phyloP scores from a whole-genome alignment of 1,140 invertebrate genomes.

The Solenopsis fugax region DNA sequence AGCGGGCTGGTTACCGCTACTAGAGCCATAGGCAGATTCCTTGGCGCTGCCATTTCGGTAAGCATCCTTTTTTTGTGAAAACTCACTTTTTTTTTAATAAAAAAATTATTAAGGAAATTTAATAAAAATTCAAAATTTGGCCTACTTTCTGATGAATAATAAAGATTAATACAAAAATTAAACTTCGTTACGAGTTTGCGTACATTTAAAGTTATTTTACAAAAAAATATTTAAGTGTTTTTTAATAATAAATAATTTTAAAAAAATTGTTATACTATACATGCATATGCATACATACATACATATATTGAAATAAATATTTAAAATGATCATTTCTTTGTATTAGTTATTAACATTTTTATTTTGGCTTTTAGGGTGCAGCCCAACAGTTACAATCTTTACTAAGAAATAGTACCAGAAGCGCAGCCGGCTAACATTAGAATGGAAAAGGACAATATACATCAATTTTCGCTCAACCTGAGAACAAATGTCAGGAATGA shows the following conservation, averaged over 20 bases:
- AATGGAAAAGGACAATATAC: neutral
- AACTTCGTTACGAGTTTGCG: neutral
- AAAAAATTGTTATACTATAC: neutral
- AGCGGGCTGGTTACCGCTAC: slow-evolving; percentile 89
- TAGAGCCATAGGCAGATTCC: slow-evolving; percentile 90
- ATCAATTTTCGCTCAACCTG: slow-evolving; percentile 21
- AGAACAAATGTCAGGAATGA: slow-evolving; percentile 21
- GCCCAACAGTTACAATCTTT: slow-evolving; percentile 86
- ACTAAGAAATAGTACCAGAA: slow-evolving; percentile 83
- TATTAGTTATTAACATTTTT: slow-evolving; percentile 62
- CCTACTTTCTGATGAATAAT: neutral
- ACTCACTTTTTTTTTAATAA: neutral
- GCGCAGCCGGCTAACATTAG: slow-evolving; percentile 65
- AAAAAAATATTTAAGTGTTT: slow-evolving; percentile 12
- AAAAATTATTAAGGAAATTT: neutral
- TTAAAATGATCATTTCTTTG: neutral
- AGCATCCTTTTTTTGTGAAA: slow-evolving; percentile 43
- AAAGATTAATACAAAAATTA: neutral
- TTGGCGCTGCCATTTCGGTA: slow-evolving; percentile 92
- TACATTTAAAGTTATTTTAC: neutral
- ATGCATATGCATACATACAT: no score
- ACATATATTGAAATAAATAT: slow-evolving; percentile 10
- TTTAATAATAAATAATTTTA: slow-evolving; percentile 1
- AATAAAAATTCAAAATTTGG: neutral
- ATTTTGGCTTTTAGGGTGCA: slow-evolving; percentile 83